Evolutionary conservation across 2,797 vertebrate genomes (phyloP).

Genomic region (Brachyalestes nurse): DNA sequence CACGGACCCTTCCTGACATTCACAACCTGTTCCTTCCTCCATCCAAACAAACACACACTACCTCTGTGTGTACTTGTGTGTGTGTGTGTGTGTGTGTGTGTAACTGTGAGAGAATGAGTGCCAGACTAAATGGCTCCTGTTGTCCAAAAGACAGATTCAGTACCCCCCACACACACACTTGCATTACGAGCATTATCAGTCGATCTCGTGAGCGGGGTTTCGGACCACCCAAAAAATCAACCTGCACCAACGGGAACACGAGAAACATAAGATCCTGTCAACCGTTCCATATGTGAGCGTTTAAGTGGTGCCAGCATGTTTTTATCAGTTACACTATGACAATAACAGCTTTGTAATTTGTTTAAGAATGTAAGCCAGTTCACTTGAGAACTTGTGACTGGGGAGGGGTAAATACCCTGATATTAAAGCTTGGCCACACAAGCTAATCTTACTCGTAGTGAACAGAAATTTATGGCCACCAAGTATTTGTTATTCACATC

Average conservation of each 20-base stretch:
- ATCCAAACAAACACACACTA: conserved; percentile 59
- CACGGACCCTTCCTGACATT: conserved; percentile 78
- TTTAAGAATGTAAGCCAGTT: background rate
- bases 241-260: background rate
- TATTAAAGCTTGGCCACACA: no score
- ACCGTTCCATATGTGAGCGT: background rate
- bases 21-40: conserved; percentile 77
- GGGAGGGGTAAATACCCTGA: background rate
- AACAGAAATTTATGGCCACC: no score
- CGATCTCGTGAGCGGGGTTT: background rate
- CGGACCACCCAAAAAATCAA: conserved; percentile 26
- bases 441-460: no score
- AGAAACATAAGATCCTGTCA: conserved; percentile 3
- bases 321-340: background rate
- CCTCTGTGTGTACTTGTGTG: conserved; percentile 28
- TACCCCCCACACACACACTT: conserved; percentile 44
- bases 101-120: conserved; percentile 6
- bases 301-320: background rate
- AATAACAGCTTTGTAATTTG: background rate
- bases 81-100: conserved; percentile 6
- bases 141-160: conserved; percentile 49
- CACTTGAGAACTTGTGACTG: background rate
- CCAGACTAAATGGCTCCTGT: conserved; percentile 59
- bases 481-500: no score
- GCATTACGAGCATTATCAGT: conserved; percentile 36